Evolutionary conservation across 2,113 vertebrate genomes (phyloP).

Genomic region (Bujurquina vittata): DNA sequence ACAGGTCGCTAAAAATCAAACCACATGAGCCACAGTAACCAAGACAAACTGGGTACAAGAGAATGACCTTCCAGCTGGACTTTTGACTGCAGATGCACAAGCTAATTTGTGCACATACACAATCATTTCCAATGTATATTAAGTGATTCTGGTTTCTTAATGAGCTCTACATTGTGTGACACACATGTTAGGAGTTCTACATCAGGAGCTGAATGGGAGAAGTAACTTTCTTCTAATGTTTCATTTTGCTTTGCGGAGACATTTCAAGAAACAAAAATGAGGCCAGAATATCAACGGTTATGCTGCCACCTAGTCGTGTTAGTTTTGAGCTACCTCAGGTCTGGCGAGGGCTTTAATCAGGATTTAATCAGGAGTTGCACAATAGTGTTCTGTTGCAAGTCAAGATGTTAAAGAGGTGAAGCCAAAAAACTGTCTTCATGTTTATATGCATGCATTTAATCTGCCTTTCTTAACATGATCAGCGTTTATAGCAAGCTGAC

Average conservation of each 20-base stretch:
- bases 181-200: neutral
- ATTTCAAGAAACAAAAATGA: neutral
- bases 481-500: neutral
- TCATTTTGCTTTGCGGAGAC: neutral
- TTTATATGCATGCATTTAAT: neutral
- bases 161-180: slow-evolving; percentile 1
- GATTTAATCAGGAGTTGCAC: neutral
- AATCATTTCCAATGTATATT: neutral
- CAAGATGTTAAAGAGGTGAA: no score
- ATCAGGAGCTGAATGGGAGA: neutral
- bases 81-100: neutral
- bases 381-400: neutral
- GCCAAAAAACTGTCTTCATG: neutral
- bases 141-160: neutral
- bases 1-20: neutral
- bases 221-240: neutral
- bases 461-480: neutral
- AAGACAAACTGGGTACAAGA: neutral
- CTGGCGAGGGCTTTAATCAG: neutral
- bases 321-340: neutral
- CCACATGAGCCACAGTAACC: neutral
- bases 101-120: neutral
- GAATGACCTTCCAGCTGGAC: neutral
- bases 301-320: slow-evolving; percentile 63
- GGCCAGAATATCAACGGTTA: neutral